Base-by-base conservation (phyloP, 2,113 vertebrate genomes). In the Corythornis vintsioides region DNA sequence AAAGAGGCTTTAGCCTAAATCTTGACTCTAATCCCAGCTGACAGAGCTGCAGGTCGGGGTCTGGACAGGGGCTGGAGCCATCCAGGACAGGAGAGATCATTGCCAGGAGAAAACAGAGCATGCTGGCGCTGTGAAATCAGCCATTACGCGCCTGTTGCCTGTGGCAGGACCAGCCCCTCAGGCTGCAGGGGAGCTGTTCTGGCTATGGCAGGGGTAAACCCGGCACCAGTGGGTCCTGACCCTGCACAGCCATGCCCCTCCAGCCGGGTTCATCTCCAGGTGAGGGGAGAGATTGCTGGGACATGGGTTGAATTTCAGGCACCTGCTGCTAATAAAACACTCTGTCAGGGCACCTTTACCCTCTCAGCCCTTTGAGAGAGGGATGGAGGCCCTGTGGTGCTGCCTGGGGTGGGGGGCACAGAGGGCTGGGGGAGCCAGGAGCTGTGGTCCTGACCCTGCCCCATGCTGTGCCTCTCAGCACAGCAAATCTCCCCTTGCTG, bases 301-400 rank as follows among this genome's bases (percentile, higher is more conserved):
- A 85, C 53, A 69, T 10, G n/a, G 79, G 78, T 93, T 92, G 60
- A 52, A 48, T 96, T 96, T 96, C 96, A 97, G 94, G 90, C 97
- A 98, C 95, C 97, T 98, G 98, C 92, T 91, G 63, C 89, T 87
- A 97, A 97, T 98, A 98, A 98, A 98, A 97, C 97, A 98, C 69
- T 85, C 92, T 97, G 97, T 96, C 97, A 96, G 65, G 78, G 35
- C 60, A 90, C 83, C 53, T 61, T 82, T 1, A 0, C 66, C 82
- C 80, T 88, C 85, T 67, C 86, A 85, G 84, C 25, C 76, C 50
- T 91, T 78, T 40, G 69, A 90, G 84, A 59, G 66, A 94, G 81
- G 89, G 55, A 90, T 18, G 80, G 75, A 43, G 47, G 87, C 50
- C 48, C 63, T 61, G 61, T 1, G 0, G 70, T 77, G 40, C 26